Base-by-base conservation (phyloP, 2,113 vertebrate species). In the Lutjanus erythropterus region DNA sequence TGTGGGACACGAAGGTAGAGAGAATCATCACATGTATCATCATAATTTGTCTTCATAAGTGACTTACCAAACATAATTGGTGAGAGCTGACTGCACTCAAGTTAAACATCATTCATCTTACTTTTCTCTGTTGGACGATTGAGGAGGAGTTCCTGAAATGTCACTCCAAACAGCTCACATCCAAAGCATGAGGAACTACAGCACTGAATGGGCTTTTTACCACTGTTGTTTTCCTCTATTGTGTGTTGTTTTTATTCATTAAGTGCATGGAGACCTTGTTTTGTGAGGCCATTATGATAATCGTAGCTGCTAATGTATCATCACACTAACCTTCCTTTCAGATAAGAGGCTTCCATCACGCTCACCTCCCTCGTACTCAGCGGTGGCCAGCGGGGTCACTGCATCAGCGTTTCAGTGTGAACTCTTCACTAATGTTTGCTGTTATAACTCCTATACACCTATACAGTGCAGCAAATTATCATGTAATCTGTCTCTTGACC, bases 401-500 rank as follows among this genome's bases (percentile, higher is more conserved):
- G 5, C 77, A 42, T 33, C 33, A 67, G 18, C 35, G 8, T 41
- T 55, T 50, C 29, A 15, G 31, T 21, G 2, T 14, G 35, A 56
- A 18, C 37, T 18, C 52, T 2, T 16, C 25, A 50, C 6, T 33
- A 39, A 44, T 69, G 23, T 74, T 61, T 52, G 42, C 35, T 52
- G 15, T 64, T 46, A 50, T 42, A 41, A 33, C 14, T 60, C 46
- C 14, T 29, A 29, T 29, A 29, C 23, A 55, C 6, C n/a, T 3
- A 27, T 8, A 46, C 33, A 27, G 23, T 11, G 8, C 67, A 53
- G 19, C 35, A 25, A 31, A 41, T 59, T 27, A 47, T 31, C 23
- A 65, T n/a, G 42, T 31, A 9, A 33, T 64, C 46, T 64, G 35
- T 16, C 25, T 42, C 47, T 61, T 75, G 71, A 75, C 71, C 60